Percentiles rank a stretch among this genome's conserved stretches.
Evolutionary conservation across 2,113 vertebrate species (phyloP).

Genomic region (Hemichromis elongatus): DNA sequence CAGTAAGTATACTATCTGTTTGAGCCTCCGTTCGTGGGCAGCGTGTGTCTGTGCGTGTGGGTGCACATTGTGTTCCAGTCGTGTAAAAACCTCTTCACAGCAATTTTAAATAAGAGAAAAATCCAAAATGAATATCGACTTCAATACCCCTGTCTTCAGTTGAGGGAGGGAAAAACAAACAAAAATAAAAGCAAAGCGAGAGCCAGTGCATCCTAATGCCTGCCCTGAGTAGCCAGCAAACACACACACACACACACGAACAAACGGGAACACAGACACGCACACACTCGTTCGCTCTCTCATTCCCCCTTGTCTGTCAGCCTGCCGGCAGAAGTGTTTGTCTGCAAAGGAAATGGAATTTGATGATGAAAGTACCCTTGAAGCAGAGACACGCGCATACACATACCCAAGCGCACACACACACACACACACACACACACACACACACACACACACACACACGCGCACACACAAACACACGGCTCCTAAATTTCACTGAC

Average conservation of each 20-base stretch:
- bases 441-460: not conserved
- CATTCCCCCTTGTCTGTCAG: slow-evolving; percentile 54
- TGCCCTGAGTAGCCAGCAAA: slow-evolving; percentile 24
- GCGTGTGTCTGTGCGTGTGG: not conserved
- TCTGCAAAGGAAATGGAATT: slow-evolving; percentile 70
- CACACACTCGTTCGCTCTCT: slow-evolving; percentile 11
- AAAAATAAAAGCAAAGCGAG: slow-evolving; percentile 42
- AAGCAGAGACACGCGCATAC: slow-evolving; percentile 22
- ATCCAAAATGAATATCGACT: slow-evolving; percentile 28
- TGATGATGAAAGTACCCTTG: slow-evolving; percentile 74
- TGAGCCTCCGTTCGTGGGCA: not conserved
- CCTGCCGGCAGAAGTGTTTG: slow-evolving; percentile 61
- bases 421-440: slow-evolving; percentile 8
- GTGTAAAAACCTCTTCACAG: slow-evolving; percentile 7
- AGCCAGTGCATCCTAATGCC: slow-evolving; percentile 37
- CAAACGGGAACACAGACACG: slow-evolving; percentile 1
- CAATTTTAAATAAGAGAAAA: slow-evolving; percentile 27
- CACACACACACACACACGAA: not conserved
- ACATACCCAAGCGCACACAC: not conserved
- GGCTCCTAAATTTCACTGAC: slow-evolving; percentile 70
- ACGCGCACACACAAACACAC: slow-evolving; percentile 1
- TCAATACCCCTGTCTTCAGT: slow-evolving; percentile 6
- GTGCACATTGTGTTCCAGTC: not conserved
- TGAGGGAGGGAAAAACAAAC: slow-evolving; percentile 29
- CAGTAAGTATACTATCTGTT: not conserved